Conservation (phyloP, 2,888 invertebrate species). For the Tupiocoris notatus region DNA sequence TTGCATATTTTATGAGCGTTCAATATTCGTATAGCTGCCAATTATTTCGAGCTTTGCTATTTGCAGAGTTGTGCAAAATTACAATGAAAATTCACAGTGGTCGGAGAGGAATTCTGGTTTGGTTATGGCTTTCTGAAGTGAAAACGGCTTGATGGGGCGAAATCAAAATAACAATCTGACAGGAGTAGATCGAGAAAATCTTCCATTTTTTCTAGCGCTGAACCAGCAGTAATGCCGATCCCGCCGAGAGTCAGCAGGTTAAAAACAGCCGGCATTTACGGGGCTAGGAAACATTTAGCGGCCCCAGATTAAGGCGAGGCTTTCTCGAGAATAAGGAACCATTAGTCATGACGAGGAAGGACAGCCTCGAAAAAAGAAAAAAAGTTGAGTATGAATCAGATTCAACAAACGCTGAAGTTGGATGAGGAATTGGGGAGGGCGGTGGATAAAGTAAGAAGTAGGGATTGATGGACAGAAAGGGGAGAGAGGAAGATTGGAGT, state of each 20-base stretch:
- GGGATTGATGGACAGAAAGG: conserved; percentile 5
- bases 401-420: conserved; percentile 23
- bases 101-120: too few relatives aligned
- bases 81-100: too few relatives aligned
- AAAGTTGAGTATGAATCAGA: conserved; percentile 17
- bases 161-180: not conserved
- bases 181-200: not conserved
- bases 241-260: not conserved
- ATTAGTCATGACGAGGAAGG: conserved; percentile 15
- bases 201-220: not conserved
- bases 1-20: too few relatives aligned
- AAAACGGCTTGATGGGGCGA: too few relatives aligned
- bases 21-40: too few relatives aligned
- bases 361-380: not conserved
- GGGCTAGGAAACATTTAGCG: not conserved
- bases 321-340: conserved; percentile 13
- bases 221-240: not conserved
- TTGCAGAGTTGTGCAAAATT: too few relatives aligned
- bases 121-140: too few relatives aligned
- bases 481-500: conserved; percentile 6
- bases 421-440: not conserved
- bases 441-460: not conserved
- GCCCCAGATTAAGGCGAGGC: not conserved
- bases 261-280: not conserved
- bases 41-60: too few relatives aligned